These are phyloP conservation scores for Protodeltote pygarga DNA, from an alignment of 2,888 invertebrate species.

Conservation along the genomic window DNA sequence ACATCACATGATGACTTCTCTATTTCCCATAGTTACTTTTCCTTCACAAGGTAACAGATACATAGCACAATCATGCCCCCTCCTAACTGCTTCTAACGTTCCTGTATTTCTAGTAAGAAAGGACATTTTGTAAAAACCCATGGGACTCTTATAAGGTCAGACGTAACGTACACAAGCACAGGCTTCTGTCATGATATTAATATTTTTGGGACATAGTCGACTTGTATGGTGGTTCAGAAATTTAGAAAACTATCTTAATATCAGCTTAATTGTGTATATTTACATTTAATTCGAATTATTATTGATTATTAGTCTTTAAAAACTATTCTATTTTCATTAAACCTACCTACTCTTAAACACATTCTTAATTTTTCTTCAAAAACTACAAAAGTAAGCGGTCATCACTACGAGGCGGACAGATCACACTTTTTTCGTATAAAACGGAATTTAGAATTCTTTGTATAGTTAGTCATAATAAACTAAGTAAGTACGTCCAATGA, in stretches of 20 bases:
- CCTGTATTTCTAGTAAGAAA: constrained; percentile 36
- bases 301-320: no score
- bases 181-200: constrained; percentile 46
- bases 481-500: no score
- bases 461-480: no score
- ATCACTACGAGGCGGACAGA: no score
- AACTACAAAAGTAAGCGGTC: no score
- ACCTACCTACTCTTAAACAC: no score
- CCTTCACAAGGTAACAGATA: constrained; percentile 73
- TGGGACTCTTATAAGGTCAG: constrained; percentile 29
- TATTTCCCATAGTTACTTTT: constrained; percentile 57
- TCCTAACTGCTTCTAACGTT: constrained; percentile 74
- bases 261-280: not conserved
- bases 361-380: no score
- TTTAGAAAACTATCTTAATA: not conserved
- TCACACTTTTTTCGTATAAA: no score
- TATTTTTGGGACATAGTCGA: constrained; percentile 43
- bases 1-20: constrained; percentile 13
- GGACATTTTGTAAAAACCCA: constrained; percentile 46
- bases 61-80: constrained; percentile 81
- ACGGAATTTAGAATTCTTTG: no score
- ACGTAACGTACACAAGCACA: constrained; percentile 49
- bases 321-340: no score
- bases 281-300: no score
- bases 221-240: constrained; percentile 14